phyloP scores from a whole-genome alignment of 2,888 invertebrate species.

The Drosophila glabriapex region DNA sequence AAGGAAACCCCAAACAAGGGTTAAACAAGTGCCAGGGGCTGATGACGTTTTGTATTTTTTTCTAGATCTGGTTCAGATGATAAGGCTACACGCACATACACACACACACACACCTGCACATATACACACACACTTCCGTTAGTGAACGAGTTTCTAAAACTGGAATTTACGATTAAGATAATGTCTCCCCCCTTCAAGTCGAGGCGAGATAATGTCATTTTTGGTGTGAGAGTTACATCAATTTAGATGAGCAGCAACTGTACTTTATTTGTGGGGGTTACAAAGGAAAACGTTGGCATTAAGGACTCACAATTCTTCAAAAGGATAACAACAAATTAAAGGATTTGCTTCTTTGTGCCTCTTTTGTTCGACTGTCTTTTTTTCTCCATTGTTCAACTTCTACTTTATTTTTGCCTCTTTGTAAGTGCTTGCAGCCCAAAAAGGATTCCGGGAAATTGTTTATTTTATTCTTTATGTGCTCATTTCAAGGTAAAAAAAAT shows the following conservation, averaged over 20 bases:
- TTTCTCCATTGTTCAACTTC: conserved; percentile 34
- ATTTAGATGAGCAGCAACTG: conserved; percentile 46
- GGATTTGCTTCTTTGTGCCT: conserved; percentile 62
- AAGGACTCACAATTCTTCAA: conserved; percentile 61
- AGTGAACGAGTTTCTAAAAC: conserved; percentile 40
- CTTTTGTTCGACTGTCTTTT: conserved; percentile 40
- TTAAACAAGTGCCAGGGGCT: conserved; percentile 40
- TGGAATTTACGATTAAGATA: conserved; percentile 60
- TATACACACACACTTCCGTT: conserved; percentile 30
- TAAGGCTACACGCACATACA: conserved; percentile 46
- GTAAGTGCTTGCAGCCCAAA: conserved; percentile 29
- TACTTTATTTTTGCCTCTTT: conserved; percentile 30
- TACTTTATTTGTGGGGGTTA: conserved; percentile 23
- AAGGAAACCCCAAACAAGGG: conserved; percentile 36
- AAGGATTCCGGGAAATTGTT: conserved; percentile 60
- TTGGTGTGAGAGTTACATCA: conserved; percentile 61
- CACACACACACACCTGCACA: conserved; percentile 46
- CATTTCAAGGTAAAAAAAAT: conserved; percentile 37
- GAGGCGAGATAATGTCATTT: conserved; percentile 51
- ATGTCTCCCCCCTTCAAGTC: conserved; percentile 16
- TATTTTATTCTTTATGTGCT: conserved; percentile 47
- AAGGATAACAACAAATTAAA: conserved; percentile 75
- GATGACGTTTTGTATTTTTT: conserved; percentile 45
- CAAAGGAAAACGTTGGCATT: conserved; percentile 27
- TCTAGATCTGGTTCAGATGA: conserved; percentile 43